These are phyloP conservation scores for Diaperis boleti DNA, from an alignment of 2,888 invertebrate species.

Conservation along the genomic window DNA sequence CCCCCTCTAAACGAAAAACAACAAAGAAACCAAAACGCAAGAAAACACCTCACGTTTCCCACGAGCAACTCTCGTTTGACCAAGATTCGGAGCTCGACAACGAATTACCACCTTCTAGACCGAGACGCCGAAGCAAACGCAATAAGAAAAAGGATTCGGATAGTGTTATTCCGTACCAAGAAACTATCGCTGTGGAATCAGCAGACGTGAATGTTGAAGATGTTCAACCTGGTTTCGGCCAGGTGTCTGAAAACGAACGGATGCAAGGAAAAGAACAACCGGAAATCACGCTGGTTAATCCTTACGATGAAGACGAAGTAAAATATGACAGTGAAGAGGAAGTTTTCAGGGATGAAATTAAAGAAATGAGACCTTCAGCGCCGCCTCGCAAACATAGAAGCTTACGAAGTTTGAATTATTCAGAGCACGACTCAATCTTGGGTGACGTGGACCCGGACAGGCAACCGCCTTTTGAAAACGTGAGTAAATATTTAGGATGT, in stretches of 20 bases:
- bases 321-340: constrained; percentile 45
- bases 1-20: constrained; percentile 68
- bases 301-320: constrained; percentile 53
- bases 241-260: constrained; percentile 65
- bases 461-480: constrained; percentile 48
- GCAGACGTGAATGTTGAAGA: constrained; percentile 23
- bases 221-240: constrained; percentile 58
- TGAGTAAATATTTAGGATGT: no score
- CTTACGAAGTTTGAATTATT: constrained; percentile 61
- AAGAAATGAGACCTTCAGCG: constrained; percentile 55
- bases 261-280: constrained; percentile 71
- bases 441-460: constrained; percentile 49
- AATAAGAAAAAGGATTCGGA: constrained; percentile 43
- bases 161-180: constrained; percentile 65
- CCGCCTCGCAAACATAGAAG: constrained; percentile 63
- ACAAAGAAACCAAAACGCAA: constrained; percentile 64
- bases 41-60: constrained; percentile 64
- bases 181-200: constrained; percentile 55
- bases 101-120: constrained; percentile 67
- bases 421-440: constrained; percentile 62
- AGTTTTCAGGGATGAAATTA: constrained; percentile 41
- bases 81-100: constrained; percentile 58
- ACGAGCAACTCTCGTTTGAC: constrained; percentile 58
- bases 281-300: constrained; percentile 63
- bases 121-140: constrained; percentile 69